phyloP scores from a whole-genome alignment of 2,888 invertebrate genomes.

The Arctia plantaginis region DNA sequence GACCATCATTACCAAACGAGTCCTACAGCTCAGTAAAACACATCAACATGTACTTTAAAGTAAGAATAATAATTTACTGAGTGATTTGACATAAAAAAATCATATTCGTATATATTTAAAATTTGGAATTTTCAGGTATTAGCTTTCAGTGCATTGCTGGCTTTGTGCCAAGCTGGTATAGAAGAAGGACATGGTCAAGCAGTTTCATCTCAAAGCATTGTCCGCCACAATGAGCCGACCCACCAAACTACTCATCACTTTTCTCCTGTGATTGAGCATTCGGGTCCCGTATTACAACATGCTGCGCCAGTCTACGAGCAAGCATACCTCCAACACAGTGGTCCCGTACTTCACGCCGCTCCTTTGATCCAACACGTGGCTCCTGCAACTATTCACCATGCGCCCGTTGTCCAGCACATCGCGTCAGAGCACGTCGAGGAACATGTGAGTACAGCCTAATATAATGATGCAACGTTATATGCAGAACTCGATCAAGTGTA shows the following conservation, averaged over 20 bases:
- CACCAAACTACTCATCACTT: conserved; percentile 65
- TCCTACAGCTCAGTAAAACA: conserved; percentile 67
- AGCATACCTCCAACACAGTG: conserved; percentile 52
- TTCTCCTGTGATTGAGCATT: conserved; percentile 57
- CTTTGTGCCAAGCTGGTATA: conserved; percentile 78
- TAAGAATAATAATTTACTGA: conserved; percentile 56
- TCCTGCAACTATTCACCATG: conserved; percentile 41
- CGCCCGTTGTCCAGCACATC: conserved; percentile 61
- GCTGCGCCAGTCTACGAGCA: conserved; percentile 46
- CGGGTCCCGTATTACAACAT: conserved; percentile 42
- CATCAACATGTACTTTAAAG: conserved; percentile 81
- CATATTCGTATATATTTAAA: not conserved
- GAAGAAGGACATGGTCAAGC: conserved; percentile 73
- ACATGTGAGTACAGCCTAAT: conserved; percentile 61
- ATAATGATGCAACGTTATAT: conserved; percentile 19
- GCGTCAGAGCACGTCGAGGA: conserved; percentile 65
- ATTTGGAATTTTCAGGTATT: conserved; percentile 68
- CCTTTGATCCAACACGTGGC: conserved; percentile 59
- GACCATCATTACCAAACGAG: conserved; percentile 74
- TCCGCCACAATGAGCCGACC: conserved; percentile 73
- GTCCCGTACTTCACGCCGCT: conserved; percentile 51
- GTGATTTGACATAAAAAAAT: no score
- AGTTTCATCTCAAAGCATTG: conserved; percentile 79
- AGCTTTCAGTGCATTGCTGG: conserved; percentile 75
- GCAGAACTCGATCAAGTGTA: conserved; percentile 22